phyloP scores from a whole-genome alignment of 2,888 invertebrate species.

The Leptura quadrifasciata region DNA sequence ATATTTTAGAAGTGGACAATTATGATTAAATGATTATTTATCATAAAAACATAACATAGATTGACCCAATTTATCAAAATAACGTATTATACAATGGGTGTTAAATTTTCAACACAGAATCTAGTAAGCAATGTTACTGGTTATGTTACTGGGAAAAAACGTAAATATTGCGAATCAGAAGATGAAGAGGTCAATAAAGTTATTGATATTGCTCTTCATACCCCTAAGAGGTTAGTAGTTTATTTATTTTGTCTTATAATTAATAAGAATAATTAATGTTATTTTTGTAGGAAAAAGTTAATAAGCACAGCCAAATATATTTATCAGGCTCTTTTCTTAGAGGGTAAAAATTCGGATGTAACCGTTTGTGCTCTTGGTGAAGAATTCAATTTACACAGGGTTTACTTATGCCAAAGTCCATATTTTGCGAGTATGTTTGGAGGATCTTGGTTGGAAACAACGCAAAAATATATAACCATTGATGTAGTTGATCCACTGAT shows the following conservation, averaged over 20 bases:
- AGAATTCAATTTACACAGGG: slow-evolving; percentile 85
- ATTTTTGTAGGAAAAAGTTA: slow-evolving; percentile 78
- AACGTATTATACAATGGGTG: slow-evolving; percentile 72
- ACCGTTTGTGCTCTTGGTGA: slow-evolving; percentile 82
- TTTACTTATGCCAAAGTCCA: slow-evolving; percentile 87
- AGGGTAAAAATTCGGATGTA: slow-evolving; percentile 86
- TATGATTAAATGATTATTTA: slow-evolving; percentile 15
- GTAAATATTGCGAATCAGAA: slow-evolving; percentile 77
- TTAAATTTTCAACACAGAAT: slow-evolving; percentile 70
- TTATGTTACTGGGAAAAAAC: slow-evolving; percentile 74
- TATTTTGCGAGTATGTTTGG: slow-evolving; percentile 89
- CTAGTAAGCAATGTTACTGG: slow-evolving; percentile 72
- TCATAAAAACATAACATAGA: not conserved
- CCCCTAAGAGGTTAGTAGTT: slow-evolving; percentile 78
- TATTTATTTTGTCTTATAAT: not conserved
- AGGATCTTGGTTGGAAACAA: slow-evolving; percentile 85
- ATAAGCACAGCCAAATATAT: slow-evolving; percentile 86
- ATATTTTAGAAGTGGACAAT: slow-evolving; percentile 15
- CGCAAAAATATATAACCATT: slow-evolving; percentile 80
- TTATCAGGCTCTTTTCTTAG: slow-evolving; percentile 84
- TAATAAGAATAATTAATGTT: slow-evolving; percentile 47
- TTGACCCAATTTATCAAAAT: slow-evolving; percentile 41
- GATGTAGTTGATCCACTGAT: slow-evolving; percentile 84
- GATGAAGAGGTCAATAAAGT: slow-evolving; percentile 75
- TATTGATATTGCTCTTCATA: slow-evolving; percentile 77